Evolutionary conservation across 2,888 invertebrate species (phyloP).

Genomic region (Colostygia pectinataria): DNA sequence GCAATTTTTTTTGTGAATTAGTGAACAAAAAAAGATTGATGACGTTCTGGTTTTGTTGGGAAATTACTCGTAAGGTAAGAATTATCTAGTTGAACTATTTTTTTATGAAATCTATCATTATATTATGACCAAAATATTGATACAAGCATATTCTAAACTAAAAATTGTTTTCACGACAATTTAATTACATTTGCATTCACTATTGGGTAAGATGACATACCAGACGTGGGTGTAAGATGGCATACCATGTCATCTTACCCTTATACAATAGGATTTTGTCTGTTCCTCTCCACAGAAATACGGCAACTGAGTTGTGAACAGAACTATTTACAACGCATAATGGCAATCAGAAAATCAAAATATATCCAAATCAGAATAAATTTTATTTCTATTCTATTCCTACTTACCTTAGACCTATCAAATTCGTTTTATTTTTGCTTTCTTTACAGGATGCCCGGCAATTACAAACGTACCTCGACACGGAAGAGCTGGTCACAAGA

Average conservation of each 20-base stretch:
- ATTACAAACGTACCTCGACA: constrained; percentile 8
- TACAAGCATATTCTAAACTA: background rate
- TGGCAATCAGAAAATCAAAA: constrained; percentile 6
- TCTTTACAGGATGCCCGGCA: constrained; percentile 16
- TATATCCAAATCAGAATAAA: constrained; percentile 5
- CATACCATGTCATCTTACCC: constrained; percentile 23
- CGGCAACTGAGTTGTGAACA: constrained; percentile 6
- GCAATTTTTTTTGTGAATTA: constrained; percentile 9
- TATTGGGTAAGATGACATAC: background rate
- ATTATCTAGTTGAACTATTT: constrained; percentile 4
- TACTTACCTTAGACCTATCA: constrained; percentile 6
- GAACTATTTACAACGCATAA: constrained; percentile 7
- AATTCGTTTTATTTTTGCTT: constrained; percentile 3
- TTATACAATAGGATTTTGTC: constrained; percentile 2
- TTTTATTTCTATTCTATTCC: constrained; percentile 5
- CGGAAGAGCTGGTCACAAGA: constrained; percentile 15
- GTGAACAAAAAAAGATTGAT: constrained; percentile 8
- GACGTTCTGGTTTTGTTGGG: constrained; percentile 10
- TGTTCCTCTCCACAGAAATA: constrained; percentile 7
- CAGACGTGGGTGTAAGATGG: constrained; percentile 14
- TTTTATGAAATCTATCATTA: constrained; percentile 2
- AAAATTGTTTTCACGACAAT: background rate
- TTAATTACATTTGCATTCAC: background rate
- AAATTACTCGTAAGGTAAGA: constrained; percentile 10
- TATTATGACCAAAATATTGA: constrained; percentile 7